Evolutionary conservation across 2,797 vertebrate species (phyloP).

Genomic region (Anableps anableps): DNA sequence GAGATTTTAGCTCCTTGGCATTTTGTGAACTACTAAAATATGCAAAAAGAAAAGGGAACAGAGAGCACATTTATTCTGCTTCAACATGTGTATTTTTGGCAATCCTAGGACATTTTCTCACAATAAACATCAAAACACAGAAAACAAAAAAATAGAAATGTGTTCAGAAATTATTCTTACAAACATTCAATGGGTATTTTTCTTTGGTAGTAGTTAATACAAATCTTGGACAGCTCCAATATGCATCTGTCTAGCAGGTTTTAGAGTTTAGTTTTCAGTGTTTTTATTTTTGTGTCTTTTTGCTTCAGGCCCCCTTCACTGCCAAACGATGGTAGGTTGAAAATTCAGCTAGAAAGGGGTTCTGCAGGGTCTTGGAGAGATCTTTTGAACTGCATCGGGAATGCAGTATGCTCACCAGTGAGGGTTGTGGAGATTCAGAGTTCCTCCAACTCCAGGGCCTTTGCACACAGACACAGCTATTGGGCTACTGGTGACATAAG

Average conservation of each 20-base stretch:
- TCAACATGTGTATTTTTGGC: background rate
- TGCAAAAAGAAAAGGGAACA: conserved; percentile 2
- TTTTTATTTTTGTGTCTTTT: too few relatives aligned
- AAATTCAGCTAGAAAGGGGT: background rate
- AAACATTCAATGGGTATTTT: background rate
- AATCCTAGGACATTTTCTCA: background rate
- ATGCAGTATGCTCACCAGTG: background rate
- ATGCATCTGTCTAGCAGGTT: too few relatives aligned
- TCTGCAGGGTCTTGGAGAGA: background rate
- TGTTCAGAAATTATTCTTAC: background rate
- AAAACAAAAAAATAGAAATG: background rate
- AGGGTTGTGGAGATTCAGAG: too few relatives aligned
- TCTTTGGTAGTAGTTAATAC: too few relatives aligned
- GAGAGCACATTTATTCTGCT: conserved; percentile 8
- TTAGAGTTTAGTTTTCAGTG: too few relatives aligned
- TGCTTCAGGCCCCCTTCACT: too few relatives aligned
- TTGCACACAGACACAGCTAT: too few relatives aligned
- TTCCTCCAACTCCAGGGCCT: too few relatives aligned
- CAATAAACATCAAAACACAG: background rate
- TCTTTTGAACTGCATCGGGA: background rate
- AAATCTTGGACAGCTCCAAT: too few relatives aligned
- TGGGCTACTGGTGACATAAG: too few relatives aligned
- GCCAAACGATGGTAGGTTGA: too few relatives aligned
- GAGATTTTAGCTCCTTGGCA: conserved; percentile 46
- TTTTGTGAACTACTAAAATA: conserved; percentile 46